Percentiles rank a stretch among this genome's conserved stretches.
Evolutionary conservation across 2,888 invertebrate species (phyloP).

Genomic region (Helleia helle): DNA sequence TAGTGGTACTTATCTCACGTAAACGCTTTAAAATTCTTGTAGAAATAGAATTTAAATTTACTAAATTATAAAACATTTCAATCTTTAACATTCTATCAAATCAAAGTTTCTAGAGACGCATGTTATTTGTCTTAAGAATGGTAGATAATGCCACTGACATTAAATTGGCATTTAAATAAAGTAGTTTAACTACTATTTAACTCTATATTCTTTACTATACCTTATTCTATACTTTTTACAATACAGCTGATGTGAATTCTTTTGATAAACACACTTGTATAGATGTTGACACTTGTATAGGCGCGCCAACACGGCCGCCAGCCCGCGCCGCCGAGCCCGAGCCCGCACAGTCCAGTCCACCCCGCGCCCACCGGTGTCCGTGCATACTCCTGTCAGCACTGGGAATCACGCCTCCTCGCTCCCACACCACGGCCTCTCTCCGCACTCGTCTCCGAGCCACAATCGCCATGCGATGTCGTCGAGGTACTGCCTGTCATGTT

Average conservation of each 20-base stretch:
- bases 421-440: slow-evolving; percentile 61
- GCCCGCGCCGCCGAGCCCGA: slow-evolving; percentile 70
- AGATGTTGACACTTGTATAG: slow-evolving; percentile 34
- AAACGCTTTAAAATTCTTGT: not conserved
- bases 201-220: no score
- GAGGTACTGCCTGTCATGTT: slow-evolving; percentile 56
- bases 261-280: slow-evolving; percentile 13
- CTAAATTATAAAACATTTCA: no score
- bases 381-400: slow-evolving; percentile 75
- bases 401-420: slow-evolving; percentile 71
- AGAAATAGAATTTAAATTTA: not conserved
- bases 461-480: slow-evolving; percentile 61
- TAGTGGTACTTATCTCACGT: not conserved
- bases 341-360: slow-evolving; percentile 66
- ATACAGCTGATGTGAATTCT: not conserved
- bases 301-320: slow-evolving; percentile 73
- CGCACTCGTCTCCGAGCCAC: slow-evolving; percentile 60
- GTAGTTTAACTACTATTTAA: no score
- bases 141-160: not conserved
- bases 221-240: no score
- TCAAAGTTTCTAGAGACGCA: not conserved
- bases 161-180: not conserved
- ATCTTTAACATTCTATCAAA: no score
- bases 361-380: slow-evolving; percentile 72
- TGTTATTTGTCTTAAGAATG: not conserved